Conservation (phyloP, 2,797 vertebrate species). For the Onychomys arenicola region DNA sequence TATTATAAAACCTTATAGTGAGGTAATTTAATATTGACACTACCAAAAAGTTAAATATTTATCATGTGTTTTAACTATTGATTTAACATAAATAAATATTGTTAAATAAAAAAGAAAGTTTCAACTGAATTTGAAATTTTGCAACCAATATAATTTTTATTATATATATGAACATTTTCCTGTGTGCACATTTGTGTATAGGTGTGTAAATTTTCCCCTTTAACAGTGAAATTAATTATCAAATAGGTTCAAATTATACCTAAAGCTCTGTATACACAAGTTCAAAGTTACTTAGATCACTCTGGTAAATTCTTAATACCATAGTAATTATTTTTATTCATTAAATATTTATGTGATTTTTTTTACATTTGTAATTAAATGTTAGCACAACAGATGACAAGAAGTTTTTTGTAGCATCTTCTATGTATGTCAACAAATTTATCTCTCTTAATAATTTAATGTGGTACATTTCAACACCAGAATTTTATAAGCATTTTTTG, state of each 20-base stretch:
- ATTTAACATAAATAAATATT: background rate
- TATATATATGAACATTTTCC: background rate
- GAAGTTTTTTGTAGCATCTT: background rate
- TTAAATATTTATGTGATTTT: background rate
- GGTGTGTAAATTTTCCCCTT: background rate
- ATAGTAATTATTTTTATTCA: background rate
- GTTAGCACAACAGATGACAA: background rate
- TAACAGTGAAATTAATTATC: background rate
- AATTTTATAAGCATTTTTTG: background rate
- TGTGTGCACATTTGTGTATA: background rate
- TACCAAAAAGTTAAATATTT: background rate
- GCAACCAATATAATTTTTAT: background rate
- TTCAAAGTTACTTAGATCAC: background rate
- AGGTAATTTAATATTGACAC: background rate
- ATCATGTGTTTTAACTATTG: background rate
- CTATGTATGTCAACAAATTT: background rate
- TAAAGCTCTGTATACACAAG: background rate
- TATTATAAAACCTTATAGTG: background rate
- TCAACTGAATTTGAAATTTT: background rate
- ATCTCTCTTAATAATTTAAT: background rate
- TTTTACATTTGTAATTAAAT: background rate
- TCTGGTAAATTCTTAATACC: background rate
- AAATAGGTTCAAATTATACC: background rate
- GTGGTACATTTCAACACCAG: background rate
- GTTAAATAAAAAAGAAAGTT: background rate